Percentiles rank a stretch among this genome's conserved stretches.
These are phyloP conservation scores for Bombus terrestris DNA, from an alignment of 1,140 invertebrate species.

Conservation along the genomic window DNA sequence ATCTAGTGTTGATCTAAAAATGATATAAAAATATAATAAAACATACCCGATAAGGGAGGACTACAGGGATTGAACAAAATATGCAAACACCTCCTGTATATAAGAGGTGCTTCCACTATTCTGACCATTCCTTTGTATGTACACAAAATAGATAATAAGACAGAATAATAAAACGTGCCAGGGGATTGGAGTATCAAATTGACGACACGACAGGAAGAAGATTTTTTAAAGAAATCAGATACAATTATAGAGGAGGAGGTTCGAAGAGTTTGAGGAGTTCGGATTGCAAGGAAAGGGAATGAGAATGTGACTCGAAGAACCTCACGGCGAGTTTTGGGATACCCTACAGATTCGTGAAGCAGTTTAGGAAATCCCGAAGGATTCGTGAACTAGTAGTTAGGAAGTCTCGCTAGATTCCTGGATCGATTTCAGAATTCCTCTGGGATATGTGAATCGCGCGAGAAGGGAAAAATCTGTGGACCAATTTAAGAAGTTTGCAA, in stretches of 20 bases:
- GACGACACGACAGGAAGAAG: too few species aligned
- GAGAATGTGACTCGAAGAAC: not conserved
- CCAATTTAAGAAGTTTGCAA: not conserved
- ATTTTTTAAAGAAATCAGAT: not conserved
- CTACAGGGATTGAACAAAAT: too few species aligned
- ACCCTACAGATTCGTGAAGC: not conserved
- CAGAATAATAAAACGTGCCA: too few species aligned
- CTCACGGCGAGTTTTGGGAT: not conserved
- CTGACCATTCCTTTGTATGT: too few species aligned
- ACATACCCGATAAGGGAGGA: too few species aligned
- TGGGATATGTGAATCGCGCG: not conserved
- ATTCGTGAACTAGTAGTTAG: not conserved
- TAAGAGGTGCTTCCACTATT: too few species aligned
- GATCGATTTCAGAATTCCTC: not conserved
- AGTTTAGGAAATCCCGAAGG: conserved; percentile 8
- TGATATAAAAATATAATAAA: too few species aligned
- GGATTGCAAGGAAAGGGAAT: not conserved
- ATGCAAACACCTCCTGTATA: too few species aligned
- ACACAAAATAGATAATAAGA: too few species aligned
- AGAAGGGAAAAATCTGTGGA: not conserved
- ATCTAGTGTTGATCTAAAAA: too few species aligned
- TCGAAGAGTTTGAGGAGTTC: not conserved
- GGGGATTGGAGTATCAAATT: too few species aligned
- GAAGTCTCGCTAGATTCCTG: not conserved
- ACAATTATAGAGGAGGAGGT: not conserved